phyloP scores from a whole-genome alignment of 2,888 invertebrate genomes.

The Chrysolina haemoptera region DNA sequence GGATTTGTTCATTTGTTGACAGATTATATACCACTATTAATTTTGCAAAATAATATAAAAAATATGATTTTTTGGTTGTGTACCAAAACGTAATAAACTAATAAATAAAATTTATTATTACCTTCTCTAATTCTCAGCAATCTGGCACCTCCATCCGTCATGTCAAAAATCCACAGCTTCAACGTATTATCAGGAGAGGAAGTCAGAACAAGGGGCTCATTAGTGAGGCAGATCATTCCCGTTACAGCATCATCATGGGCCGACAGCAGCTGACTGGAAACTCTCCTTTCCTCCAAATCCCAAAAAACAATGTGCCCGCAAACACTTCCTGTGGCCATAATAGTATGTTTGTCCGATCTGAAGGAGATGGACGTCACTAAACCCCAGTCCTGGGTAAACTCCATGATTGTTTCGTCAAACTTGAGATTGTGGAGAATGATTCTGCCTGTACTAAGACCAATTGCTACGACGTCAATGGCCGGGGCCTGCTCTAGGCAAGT shows the following conservation, averaged over 20 bases:
- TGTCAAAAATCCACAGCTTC: constrained; percentile 93
- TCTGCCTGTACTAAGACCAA: constrained; percentile 87
- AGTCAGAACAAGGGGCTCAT: constrained; percentile 91
- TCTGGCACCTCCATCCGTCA: constrained; percentile 91
- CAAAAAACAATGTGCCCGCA: constrained; percentile 93
- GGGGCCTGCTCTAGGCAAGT: constrained; percentile 89
- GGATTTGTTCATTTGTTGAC: too few species aligned
- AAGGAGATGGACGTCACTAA: constrained; percentile 88
- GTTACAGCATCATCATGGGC: constrained; percentile 86
- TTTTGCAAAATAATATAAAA: too few species aligned
- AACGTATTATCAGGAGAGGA: constrained; percentile 95
- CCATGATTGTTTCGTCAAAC: constrained; percentile 85
- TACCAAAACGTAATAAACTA: too few species aligned
- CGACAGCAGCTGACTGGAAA: constrained; percentile 84
- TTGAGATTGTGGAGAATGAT: constrained; percentile 91
- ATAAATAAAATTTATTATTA: constrained; percentile 33
- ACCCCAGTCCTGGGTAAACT: constrained; percentile 94
- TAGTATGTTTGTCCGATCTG: constrained; percentile 86
- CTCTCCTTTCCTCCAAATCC: constrained; percentile 88
- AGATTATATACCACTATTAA: too few species aligned
- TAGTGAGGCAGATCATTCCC: constrained; percentile 87
- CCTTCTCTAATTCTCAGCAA: constrained; percentile 80
- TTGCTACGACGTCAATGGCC: constrained; percentile 91
- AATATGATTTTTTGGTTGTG: too few species aligned
- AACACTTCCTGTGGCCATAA: constrained; percentile 83